Evolutionary conservation across 2,113 vertebrate genomes (phyloP).

Genomic region (Pampusana beccarii): DNA sequence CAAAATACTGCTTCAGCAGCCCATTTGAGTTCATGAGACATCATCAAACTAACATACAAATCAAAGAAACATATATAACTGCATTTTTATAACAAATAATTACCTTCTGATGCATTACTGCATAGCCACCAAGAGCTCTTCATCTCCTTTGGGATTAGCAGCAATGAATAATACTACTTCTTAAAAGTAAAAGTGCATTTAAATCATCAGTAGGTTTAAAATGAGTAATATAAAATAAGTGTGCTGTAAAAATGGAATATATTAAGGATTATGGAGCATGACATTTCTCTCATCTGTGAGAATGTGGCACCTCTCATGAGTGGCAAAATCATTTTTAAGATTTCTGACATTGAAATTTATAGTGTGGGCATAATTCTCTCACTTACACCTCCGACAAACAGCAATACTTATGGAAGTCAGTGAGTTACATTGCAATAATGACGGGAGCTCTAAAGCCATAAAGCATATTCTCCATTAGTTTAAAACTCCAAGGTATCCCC

Average conservation of each 20-base stretch:
- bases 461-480: constrained; percentile 39
- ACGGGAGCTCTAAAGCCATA: constrained; percentile 42
- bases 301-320: background rate
- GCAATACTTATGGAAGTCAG: background rate
- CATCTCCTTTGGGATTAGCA: constrained; percentile 38
- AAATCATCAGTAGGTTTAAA: constrained; percentile 43
- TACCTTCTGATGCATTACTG: constrained; percentile 40
- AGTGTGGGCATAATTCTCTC: constrained; percentile 8
- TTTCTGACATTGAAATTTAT: constrained; percentile 24
- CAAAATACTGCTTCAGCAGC: background rate
- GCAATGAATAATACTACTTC: constrained; percentile 17
- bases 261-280: constrained; percentile 38
- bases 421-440: background rate
- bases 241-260: constrained; percentile 49
- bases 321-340: background rate
- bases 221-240: constrained; percentile 40
- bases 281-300: constrained; percentile 27
- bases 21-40: background rate
- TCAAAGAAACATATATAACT: constrained; percentile 25
- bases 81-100: constrained; percentile 59
- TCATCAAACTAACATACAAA: constrained; percentile 21
- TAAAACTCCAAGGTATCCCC: constrained; percentile 29
- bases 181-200: constrained; percentile 53
- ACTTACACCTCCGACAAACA: background rate
- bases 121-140: constrained; percentile 16